Percentiles rank a stretch among this genome's conserved stretches.
phyloP scores from a whole-genome alignment of 2,113 vertebrate genomes.

The Plecturocebus donacophilus region DNA sequence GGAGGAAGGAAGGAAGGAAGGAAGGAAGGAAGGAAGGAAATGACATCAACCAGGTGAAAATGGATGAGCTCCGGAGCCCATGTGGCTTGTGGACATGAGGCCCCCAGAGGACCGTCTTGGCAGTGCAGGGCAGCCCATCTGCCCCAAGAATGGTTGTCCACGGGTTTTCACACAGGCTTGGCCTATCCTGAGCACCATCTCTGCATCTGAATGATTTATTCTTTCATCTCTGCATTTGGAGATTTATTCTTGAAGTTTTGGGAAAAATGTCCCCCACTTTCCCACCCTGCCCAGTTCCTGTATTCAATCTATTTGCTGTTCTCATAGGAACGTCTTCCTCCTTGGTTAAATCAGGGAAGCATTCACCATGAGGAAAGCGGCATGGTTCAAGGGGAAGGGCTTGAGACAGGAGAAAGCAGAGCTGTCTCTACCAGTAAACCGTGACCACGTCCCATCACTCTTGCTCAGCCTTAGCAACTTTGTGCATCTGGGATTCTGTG shows the following conservation, averaged over 20 bases:
- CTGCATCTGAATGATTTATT: background rate
- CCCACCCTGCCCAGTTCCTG: no score
- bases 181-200: background rate
- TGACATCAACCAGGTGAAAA: background rate
- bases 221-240: background rate
- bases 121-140: no score
- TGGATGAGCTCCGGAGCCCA: no score
- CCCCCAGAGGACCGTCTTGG: accelerated
- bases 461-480: accelerated
- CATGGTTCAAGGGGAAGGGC: background rate
- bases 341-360: no score
- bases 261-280: background rate
- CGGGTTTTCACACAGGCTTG: background rate
- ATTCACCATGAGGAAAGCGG: accelerated
- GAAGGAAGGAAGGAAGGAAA: background rate
- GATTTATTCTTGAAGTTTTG: background rate
- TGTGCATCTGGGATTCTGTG: background rate
- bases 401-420: background rate
- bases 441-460: accelerated
- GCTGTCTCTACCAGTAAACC: no score
- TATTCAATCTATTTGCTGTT: background rate
- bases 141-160: accelerated
- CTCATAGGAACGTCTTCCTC: background rate
- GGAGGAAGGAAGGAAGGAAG: no score
- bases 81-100: accelerated